These are phyloP conservation scores for Ichneumoninae sp. DNA, from an alignment of 2,888 invertebrate species.

Conservation along the genomic window DNA sequence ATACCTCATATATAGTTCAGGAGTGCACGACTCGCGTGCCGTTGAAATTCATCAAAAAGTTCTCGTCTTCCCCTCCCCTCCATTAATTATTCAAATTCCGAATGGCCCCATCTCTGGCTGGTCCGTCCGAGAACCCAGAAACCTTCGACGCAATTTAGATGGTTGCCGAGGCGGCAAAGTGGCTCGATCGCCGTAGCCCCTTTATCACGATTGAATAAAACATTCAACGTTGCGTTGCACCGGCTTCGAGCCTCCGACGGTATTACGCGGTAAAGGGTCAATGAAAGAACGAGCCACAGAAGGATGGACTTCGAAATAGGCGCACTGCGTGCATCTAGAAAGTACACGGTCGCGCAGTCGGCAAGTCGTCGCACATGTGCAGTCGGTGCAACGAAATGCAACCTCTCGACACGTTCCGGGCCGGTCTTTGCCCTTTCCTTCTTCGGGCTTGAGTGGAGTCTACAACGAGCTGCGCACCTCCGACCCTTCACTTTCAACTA, in stretches of 20 bases:
- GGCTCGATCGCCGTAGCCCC: conserved; percentile 68
- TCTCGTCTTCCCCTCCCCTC: not conserved
- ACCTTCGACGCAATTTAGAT: conserved; percentile 64
- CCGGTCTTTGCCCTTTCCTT: conserved; percentile 12
- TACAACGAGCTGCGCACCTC: not conserved
- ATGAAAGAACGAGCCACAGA: conserved; percentile 1
- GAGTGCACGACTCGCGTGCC: not conserved
- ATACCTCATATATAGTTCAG: not conserved
- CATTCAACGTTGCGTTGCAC: conserved; percentile 59
- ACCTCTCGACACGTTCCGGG: not conserved
- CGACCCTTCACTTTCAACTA: not conserved
- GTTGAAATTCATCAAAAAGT: not conserved
- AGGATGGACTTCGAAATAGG: too few relatives aligned
- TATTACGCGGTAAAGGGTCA: conserved; percentile 9
- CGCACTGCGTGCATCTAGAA: not conserved
- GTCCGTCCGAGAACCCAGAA: not conserved
- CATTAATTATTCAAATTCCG: not conserved
- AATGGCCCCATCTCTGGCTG: not conserved
- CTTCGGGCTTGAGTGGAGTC: not conserved
- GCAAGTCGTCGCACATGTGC: not conserved
- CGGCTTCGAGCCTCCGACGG: not conserved
- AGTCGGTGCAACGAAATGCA: not conserved
- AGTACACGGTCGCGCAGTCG: not conserved
- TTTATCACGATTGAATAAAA: conserved; percentile 72
- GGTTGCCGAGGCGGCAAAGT: conserved; percentile 62